These are phyloP conservation scores for Teinopalpus imperialis DNA, from an alignment of 2,888 invertebrate species.

Conservation along the genomic window DNA sequence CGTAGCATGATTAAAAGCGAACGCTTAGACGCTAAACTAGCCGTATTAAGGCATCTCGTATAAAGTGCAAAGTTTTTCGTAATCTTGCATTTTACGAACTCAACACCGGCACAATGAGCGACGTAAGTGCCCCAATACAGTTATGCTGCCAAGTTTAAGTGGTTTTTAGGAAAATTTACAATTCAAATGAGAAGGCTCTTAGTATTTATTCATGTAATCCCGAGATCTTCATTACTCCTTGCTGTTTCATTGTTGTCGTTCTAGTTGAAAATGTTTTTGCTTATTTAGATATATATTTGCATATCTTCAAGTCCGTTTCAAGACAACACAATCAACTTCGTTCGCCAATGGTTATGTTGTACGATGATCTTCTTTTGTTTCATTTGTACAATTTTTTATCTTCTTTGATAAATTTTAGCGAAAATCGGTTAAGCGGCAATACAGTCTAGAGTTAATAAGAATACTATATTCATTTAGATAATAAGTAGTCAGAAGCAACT, in stretches of 20 bases:
- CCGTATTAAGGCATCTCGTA: too few species aligned
- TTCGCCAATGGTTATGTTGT: too few species aligned
- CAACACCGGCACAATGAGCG: constrained; percentile 27
- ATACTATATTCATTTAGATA: too few species aligned
- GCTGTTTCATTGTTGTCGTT: constrained; percentile 11
- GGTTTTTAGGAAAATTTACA: constrained; percentile 17
- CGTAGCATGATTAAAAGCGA: too few species aligned
- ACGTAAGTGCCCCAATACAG: constrained; percentile 21
- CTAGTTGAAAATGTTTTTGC: constrained; percentile 5
- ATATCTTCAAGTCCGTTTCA: constrained; percentile 1
- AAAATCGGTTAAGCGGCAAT: too few species aligned
- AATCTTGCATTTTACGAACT: constrained; percentile 19
- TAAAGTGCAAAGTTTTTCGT: constrained; percentile 7
- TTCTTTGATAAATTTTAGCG: too few species aligned
- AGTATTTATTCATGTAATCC: constrained; percentile 12
- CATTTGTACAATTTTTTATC: too few species aligned
- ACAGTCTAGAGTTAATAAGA: too few species aligned
- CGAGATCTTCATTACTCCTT: constrained; percentile 17
- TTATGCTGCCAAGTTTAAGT: constrained; percentile 9
- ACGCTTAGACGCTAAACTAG: too few species aligned
- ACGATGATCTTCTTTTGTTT: too few species aligned
- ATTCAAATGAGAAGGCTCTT: constrained; percentile 9
- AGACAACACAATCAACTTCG: too few species aligned
- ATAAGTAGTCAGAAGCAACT: too few species aligned
- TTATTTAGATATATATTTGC: constrained; percentile 10